A percentile compares a stretch with the other conserved stretches of the same genome.
Conservation (phyloP, 2,888 invertebrate species). For the Drosophila sordidula region DNA sequence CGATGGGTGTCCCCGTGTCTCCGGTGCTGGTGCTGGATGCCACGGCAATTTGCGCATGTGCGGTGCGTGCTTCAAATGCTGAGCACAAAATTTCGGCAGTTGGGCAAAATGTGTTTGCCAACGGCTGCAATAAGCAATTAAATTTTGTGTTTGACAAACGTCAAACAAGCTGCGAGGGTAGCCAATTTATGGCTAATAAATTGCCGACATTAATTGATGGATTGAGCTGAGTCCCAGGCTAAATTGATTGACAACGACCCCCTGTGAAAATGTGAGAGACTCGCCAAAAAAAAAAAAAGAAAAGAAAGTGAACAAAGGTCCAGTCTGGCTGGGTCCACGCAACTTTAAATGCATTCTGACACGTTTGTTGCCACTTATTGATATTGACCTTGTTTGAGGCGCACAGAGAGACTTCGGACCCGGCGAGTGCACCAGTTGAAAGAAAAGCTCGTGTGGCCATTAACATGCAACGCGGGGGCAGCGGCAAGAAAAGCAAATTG, state of each 20-base stretch:
- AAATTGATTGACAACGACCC: slow-evolving; percentile 34
- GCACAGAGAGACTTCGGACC: slow-evolving; percentile 44
- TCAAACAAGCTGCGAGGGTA: slow-evolving; percentile 38
- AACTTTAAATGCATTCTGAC: slow-evolving; percentile 69
- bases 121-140: slow-evolving; percentile 61
- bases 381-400: slow-evolving; percentile 85
- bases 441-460: slow-evolving; percentile 58
- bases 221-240: slow-evolving; percentile 7
- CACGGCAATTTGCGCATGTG: slow-evolving; percentile 56
- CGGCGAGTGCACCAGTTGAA: slow-evolving; percentile 56
- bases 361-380: slow-evolving; percentile 74
- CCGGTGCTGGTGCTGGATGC: slow-evolving; percentile 10
- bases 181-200: slow-evolving; percentile 68
- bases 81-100: slow-evolving; percentile 22
- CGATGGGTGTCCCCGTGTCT: slow-evolving; percentile 37
- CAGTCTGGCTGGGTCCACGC: slow-evolving; percentile 12
- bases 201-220: slow-evolving; percentile 39
- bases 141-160: slow-evolving; percentile 70
- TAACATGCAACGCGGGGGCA: slow-evolving; percentile 57
- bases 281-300: neutral
- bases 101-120: slow-evolving; percentile 28
- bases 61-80: slow-evolving; percentile 48
- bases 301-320: slow-evolving; percentile 66
- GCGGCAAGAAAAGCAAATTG: slow-evolving; percentile 63
- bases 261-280: slow-evolving; percentile 9